phyloP scores from a whole-genome alignment of 2,888 invertebrate genomes.

The Euspilapteryx auroguttella region DNA sequence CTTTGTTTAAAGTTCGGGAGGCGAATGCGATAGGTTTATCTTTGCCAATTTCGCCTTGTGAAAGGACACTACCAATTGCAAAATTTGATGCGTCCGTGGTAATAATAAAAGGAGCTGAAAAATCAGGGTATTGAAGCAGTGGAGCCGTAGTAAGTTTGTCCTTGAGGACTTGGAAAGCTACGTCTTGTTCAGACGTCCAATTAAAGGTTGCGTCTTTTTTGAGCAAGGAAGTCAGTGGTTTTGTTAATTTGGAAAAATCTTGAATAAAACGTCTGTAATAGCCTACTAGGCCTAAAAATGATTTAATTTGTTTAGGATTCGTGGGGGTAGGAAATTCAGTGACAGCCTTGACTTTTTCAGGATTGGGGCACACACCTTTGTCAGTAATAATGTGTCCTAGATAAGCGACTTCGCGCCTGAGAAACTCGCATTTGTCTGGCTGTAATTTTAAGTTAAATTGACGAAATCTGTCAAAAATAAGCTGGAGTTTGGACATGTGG shows the following conservation, averaged over 20 bases:
- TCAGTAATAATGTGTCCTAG: constrained; percentile 1
- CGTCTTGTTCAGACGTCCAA: neutral
- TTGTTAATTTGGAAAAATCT: constrained; percentile 7
- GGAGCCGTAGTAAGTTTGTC: constrained; percentile 10
- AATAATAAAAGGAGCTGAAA: constrained; percentile 8
- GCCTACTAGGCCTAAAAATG: constrained; percentile 15
- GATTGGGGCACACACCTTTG: constrained; percentile 13
- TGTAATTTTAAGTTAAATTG: constrained; percentile 1
- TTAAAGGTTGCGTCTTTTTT: constrained; percentile 7
- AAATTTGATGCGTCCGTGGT: constrained; percentile 10
- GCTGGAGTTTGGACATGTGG: neutral
- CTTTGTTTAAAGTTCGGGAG: constrained; percentile 3
- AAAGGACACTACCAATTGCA: constrained; percentile 3
- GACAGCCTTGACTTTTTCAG: constrained; percentile 13
- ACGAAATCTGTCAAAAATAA: neutral
- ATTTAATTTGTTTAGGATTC: constrained; percentile 15
- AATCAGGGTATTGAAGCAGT: constrained; percentile 10
- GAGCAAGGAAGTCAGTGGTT: constrained; percentile 10
- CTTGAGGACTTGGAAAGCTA: constrained; percentile 8
- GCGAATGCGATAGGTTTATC: constrained; percentile 5
- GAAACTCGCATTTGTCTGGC: constrained; percentile 1
- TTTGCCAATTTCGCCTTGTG: constrained; percentile 5
- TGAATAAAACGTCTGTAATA: constrained; percentile 17
- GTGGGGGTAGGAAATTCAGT: constrained; percentile 14
- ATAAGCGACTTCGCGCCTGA: neutral